These are phyloP conservation scores for Ochropleura plecta DNA, from an alignment of 2,888 invertebrate species.

Conservation along the genomic window DNA sequence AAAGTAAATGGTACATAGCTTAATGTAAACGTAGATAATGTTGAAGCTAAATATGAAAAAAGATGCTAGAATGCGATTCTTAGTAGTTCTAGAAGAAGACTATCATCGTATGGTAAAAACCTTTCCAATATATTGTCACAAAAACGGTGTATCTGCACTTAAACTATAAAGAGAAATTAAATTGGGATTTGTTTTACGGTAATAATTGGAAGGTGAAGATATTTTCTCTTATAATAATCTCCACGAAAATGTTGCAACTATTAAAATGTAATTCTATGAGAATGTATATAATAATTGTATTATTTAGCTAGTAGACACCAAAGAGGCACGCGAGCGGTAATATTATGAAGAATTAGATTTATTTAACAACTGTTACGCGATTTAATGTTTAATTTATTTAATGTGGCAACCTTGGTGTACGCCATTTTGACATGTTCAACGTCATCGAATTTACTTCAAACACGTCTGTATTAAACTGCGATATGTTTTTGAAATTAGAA, in stretches of 20 bases:
- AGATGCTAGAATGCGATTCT: constrained; percentile 25
- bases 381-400: constrained; percentile 89
- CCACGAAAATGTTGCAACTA: constrained; percentile 63
- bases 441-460: constrained; percentile 81
- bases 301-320: constrained; percentile 90
- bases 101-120: background rate
- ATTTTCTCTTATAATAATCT: constrained; percentile 56
- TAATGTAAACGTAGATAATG: constrained; percentile 10
- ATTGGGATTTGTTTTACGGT: constrained; percentile 1
- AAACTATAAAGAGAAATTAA: constrained; percentile 14
- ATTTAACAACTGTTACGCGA: constrained; percentile 87
- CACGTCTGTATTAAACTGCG: constrained; percentile 82
- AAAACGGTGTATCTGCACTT: constrained; percentile 1
- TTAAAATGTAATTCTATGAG: constrained; percentile 71
- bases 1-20: constrained; percentile 19
- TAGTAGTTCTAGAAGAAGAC: constrained; percentile 10
- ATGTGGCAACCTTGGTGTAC: constrained; percentile 68
- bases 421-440: constrained; percentile 71
- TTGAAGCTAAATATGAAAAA: background rate
- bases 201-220: constrained; percentile 31
- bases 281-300: constrained; percentile 70
- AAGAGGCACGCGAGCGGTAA: constrained; percentile 85
- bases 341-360: constrained; percentile 79
- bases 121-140: constrained; percentile 44
- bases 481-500: constrained; percentile 76